Evolutionary conservation across 2,888 invertebrate species (phyloP).

Genomic region (Periphyllus acericola): DNA sequence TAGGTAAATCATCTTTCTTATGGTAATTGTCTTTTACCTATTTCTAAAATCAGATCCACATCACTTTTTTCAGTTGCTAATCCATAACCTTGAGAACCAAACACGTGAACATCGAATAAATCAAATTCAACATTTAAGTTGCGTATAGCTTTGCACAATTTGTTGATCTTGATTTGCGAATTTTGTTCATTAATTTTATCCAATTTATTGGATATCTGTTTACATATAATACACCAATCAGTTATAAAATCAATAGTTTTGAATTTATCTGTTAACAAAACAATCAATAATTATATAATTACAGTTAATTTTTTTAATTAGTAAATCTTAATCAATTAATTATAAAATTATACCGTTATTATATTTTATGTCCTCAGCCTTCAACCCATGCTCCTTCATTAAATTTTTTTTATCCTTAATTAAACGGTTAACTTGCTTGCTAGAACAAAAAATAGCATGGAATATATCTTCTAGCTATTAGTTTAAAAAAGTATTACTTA

Average conservation of each 20-base stretch:
- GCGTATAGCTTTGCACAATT: not conserved
- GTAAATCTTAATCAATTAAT: not conserved
- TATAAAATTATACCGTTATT: not conserved
- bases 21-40: constrained; percentile 54
- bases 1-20: not conserved
- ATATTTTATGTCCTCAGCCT: not conserved
- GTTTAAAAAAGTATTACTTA: not conserved
- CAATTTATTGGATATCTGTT: not conserved
- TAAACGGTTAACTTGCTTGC: not conserved
- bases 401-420: not conserved
- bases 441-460: not conserved
- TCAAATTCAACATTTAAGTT: not conserved
- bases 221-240: constrained; percentile 3
- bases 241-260: constrained; percentile 5
- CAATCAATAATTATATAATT: not conserved
- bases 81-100: constrained; percentile 63
- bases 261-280: constrained; percentile 11
- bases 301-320: not conserved
- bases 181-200: not conserved
- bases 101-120: constrained; percentile 28
- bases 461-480: not conserved
- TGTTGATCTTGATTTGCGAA: not conserved
- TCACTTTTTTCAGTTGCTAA: constrained; percentile 63
- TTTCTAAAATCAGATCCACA: constrained; percentile 63
- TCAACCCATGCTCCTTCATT: not conserved